Evolutionary conservation across 1,140 invertebrate species (phyloP).

Genomic region (Thaumatotibia leucotreta): DNA sequence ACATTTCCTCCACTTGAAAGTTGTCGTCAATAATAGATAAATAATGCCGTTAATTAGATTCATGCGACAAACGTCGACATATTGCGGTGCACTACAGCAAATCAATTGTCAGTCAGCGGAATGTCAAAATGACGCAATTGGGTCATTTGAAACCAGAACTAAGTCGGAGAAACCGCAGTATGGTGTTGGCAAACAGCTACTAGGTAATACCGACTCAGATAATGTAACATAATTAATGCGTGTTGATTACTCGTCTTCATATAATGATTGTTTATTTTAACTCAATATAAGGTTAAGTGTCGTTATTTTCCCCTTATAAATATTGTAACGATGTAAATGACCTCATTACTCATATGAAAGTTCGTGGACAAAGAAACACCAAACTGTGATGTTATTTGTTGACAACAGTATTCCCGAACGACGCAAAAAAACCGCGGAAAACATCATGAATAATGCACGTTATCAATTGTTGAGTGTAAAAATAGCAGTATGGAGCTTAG

Average conservation of each 20-base stretch:
- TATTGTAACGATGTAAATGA: neutral
- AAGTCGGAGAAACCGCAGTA: slow-evolving; percentile 52
- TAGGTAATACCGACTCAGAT: slow-evolving; percentile 17
- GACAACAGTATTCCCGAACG: neutral
- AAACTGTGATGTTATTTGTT: neutral
- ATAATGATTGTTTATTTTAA: neutral
- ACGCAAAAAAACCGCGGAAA: neutral
- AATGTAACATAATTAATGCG: neutral
- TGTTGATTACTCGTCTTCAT: slow-evolving; percentile 1
- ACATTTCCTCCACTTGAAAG: too few relatives aligned
- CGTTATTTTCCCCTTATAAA: neutral
- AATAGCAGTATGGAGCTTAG: neutral
- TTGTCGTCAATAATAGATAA: too few relatives aligned
- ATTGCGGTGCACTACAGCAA: slow-evolving; percentile 27
- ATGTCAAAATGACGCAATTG: slow-evolving; percentile 59
- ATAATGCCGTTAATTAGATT: neutral
- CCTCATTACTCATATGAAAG: neutral
- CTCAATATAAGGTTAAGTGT: too few relatives aligned
- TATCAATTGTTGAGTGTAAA: neutral
- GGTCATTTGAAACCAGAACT: slow-evolving; percentile 62
- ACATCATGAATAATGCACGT: slow-evolving; percentile 6
- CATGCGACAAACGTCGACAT: neutral
- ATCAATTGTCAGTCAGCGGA: slow-evolving; percentile 53
- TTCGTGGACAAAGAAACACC: neutral
- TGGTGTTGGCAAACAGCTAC: slow-evolving; percentile 48